A percentile compares a stretch with the other conserved stretches of the same genome.
phyloP scores from a whole-genome alignment of 2,888 invertebrate genomes.

The Spialia ferax region DNA sequence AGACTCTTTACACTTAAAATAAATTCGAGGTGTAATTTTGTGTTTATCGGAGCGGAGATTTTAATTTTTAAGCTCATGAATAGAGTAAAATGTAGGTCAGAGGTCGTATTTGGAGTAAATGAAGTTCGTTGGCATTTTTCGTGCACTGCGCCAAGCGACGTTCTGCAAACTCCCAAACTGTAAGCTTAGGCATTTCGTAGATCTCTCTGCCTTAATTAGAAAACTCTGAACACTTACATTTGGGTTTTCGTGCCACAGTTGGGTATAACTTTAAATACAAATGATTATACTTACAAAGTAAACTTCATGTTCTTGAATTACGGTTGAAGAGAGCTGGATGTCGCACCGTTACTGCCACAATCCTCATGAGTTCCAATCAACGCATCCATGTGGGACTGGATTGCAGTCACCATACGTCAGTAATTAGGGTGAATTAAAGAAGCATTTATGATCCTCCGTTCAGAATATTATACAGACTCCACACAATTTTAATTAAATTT shows the following conservation, averaged over 20 bases:
- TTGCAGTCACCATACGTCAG: too few species aligned
- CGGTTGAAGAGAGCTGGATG: too few species aligned
- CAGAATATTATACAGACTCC: neutral
- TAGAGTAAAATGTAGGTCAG: conserved; percentile 38
- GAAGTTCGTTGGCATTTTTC: conserved; percentile 39
- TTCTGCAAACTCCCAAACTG: conserved; percentile 21
- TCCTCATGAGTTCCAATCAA: too few species aligned
- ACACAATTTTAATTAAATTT: conserved; percentile 44
- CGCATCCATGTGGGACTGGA: too few species aligned
- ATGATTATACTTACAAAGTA: too few species aligned
- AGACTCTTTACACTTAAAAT: conserved; percentile 38
- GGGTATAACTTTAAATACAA: neutral
- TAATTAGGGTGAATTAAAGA: neutral
- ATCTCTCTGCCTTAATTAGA: conserved; percentile 18
- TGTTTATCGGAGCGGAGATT: conserved; percentile 38
- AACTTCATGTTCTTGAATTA: too few species aligned
- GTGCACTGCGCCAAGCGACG: conserved; percentile 28
- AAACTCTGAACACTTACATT: conserved; percentile 3
- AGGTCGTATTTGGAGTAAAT: conserved; percentile 38
- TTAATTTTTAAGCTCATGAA: conserved; percentile 41
- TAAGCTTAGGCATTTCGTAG: conserved; percentile 19
- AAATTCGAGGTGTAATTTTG: conserved; percentile 39
- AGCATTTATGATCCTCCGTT: neutral
- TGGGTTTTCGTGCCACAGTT: neutral
- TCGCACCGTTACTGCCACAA: too few species aligned